Evolutionary conservation across 2,888 invertebrate genomes (phyloP), one percentile per base, ranked within the genome.

Genomic region (Xylophagus ater): DNA sequence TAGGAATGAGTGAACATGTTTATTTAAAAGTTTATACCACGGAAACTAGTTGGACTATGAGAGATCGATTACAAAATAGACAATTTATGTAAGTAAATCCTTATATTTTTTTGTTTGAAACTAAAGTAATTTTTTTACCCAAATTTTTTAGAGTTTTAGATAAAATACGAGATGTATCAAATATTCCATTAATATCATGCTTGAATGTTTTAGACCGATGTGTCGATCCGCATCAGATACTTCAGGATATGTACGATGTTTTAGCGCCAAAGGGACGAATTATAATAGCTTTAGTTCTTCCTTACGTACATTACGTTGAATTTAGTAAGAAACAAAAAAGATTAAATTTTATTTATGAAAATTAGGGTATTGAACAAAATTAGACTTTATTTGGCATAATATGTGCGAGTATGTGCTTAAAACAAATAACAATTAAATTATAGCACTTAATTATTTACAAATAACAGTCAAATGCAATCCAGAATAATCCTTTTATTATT

Each of bases 131-230:
- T 29, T 29, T 34, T 43, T 8, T 34, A 9, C 35, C 24, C 18
- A 23, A 29, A 14, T 55, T 56, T 37, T 60, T 57, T 34, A 57
- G 54, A 37, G 60, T 65, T 6, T 49, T 65, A 31, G 56, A 58
- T 17, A 56, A 58, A 43, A 56, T 65, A n/a, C 49, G 48, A 28
- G 55, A 58, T 19, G 41, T 63, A 5, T 51, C 54, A 30, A 58
- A 62, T 44, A 51, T 63, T 2, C 59, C 62, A 24, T 48, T 65
- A 35, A 55, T 65, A 37, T 55, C 61, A 8, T 94, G 93, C 65
- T 68, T 98, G 46, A 98, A 98, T 65, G 74, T 97, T 21, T 69
- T 97, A 48, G 97, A 98, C 66, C 78, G 97, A 38, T 94, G 94
- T 68, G 83, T 82, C 59, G 75, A 76, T 50, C 94, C 97, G 0